Evolutionary conservation across 2,888 invertebrate genomes (phyloP), one percentile per base, ranked within the genome.

Genomic region (Eilema caniola): DNA sequence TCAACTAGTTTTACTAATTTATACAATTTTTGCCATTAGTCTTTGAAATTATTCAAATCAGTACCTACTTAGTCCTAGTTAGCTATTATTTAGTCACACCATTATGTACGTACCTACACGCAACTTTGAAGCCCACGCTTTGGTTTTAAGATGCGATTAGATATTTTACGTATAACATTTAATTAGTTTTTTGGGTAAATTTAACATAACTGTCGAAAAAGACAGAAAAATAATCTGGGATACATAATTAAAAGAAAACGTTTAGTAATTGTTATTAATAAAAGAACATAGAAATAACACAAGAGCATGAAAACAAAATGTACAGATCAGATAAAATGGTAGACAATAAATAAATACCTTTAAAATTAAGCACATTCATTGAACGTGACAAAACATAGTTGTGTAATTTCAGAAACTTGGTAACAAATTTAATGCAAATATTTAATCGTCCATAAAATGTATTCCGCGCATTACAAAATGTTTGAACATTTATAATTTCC

Each of bases 31-130:
- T 76, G 75, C 75, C 79, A 74, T 76, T 68, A 67, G 74, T 69
- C 73, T 79, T 76, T 79, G 77, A n/a, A n/a, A n/a, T n/a, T n/a
- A n/a, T n/a, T 73, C 66, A 77, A 89, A 89, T 89, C 88, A 85
- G 91, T 91, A 88, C 33, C 12, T 12, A 88, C 33, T 37, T 12
- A 37, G 82, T 70, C 71, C 79, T 81, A 86, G 83, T 89, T 86
- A 86, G 82, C 75, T 78, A 85, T 37, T 37, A 37, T 37, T 37
- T 37, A 12, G 12, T 12, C 3, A 33, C 33, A 37, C 33, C 33
- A 33, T 33, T n/a, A n/a, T n/a, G n/a, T n/a, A n/a, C n/a, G n/a
- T n/a, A n/a, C n/a, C n/a, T n/a, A n/a, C n/a, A 33, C 33, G 33
- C 8, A 33, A 33, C 33, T 33, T 33, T 33, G 33, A 33, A 84